Percentiles rank a stretch among this genome's conserved stretches.
Evolutionary conservation across 2,888 invertebrate genomes (phyloP).

Genomic region (Caenorhabditis sp.): DNA sequence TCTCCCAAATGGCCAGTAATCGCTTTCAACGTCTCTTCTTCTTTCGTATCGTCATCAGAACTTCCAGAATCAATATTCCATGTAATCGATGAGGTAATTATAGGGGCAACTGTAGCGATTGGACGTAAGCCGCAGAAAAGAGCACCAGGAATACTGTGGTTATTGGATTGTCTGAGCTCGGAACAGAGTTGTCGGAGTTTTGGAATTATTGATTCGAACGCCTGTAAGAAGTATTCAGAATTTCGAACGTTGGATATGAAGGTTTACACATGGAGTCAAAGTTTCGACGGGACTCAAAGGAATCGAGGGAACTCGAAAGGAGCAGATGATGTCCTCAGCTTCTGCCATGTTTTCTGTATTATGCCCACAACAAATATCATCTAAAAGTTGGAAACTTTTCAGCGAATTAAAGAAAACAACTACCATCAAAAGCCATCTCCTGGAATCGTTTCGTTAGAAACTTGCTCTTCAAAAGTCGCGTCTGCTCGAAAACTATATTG

Average conservation of each 20-base stretch:
- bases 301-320: constrained; percentile 61
- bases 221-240: constrained; percentile 23
- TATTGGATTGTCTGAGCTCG: background rate
- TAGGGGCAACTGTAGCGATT: constrained; percentile 34
- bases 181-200: constrained; percentile 43
- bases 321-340: constrained; percentile 64
- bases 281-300: constrained; percentile 64
- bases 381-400: too few relatives aligned
- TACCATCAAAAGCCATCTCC: constrained; percentile 57
- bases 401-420: too few relatives aligned
- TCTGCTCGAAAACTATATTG: constrained; percentile 66
- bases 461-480: constrained; percentile 57
- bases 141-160: constrained; percentile 8
- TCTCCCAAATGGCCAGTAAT: constrained; percentile 67
- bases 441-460: constrained; percentile 62
- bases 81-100: constrained; percentile 1
- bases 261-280: constrained; percentile 70
- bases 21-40: constrained; percentile 70
- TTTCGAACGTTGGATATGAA: too few relatives aligned
- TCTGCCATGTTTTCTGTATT: constrained; percentile 58
- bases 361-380: constrained; percentile 63
- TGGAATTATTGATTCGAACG: constrained; percentile 39
- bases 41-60: constrained; percentile 12
- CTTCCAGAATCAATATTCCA: constrained; percentile 10
- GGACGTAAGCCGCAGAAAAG: constrained; percentile 47